A percentile compares a stretch with the other conserved stretches of the same genome.
Conservation (phyloP, 2,888 invertebrate genomes). For the Drosophila melanosoma region DNA sequence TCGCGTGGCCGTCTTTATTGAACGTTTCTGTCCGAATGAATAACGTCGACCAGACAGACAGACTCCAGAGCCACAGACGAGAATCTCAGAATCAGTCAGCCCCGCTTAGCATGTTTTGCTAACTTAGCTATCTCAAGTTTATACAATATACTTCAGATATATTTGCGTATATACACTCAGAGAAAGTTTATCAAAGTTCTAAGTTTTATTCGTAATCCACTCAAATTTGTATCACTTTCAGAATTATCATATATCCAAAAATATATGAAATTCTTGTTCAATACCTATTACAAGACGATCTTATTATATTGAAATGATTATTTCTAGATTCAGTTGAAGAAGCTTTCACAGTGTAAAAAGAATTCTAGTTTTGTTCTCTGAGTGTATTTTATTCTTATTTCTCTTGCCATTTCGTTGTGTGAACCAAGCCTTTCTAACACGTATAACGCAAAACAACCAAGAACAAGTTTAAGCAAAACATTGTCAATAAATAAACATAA, state of each 20-base stretch:
- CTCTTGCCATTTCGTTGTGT: conserved; percentile 72
- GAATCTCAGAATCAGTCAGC: conserved; percentile 36
- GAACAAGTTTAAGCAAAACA: conserved; percentile 78
- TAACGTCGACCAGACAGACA: conserved; percentile 66
- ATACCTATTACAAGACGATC: neutral
- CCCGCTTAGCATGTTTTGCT: conserved; percentile 43
- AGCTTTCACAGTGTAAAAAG: neutral
- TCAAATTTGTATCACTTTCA: no score
- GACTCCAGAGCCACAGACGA: conserved; percentile 55
- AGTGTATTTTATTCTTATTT: conserved; percentile 53
- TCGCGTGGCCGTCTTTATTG: conserved; percentile 80
- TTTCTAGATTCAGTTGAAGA: neutral
- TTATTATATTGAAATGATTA: neutral
- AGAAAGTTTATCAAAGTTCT: conserved; percentile 3
- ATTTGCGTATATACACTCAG: conserved; percentile 25
- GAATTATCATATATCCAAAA: no score
- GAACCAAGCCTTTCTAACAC: conserved; percentile 79
- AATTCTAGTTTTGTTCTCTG: neutral
- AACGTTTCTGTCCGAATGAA: conserved; percentile 79
- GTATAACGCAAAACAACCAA: conserved; percentile 77
- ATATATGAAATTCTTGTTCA: neutral
- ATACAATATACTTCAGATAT: conserved; percentile 16
- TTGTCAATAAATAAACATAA: conserved; percentile 79
- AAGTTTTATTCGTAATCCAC: no score
- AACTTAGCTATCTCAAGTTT: conserved; percentile 47